Base-by-base conservation (phyloP, 92 coral and sea anemone species). In the Umimayanthus chanpuru region DNA sequence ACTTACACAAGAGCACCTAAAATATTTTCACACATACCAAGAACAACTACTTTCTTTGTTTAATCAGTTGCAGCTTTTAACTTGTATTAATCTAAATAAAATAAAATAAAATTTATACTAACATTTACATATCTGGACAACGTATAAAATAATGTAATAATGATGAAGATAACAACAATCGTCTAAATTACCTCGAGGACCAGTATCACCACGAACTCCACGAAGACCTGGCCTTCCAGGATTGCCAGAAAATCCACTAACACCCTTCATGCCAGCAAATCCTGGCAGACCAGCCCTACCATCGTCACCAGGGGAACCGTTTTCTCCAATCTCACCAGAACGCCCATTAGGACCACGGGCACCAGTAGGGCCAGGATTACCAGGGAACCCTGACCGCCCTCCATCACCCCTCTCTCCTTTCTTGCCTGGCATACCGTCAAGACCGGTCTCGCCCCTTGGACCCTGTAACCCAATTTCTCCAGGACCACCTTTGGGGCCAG, bases 401-500 rank as follows among this genome's bases (percentile, higher is more conserved):
- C 65, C n/a, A 21, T 68, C 77, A 40, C 94, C 94, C 23, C 44
- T 67, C 14, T 26, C 61, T 20, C 87, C 87, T 49, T 83, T 83
- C 79, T 44, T 83, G 41, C 87, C 87, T 25, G 87, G 87, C 87
- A 83, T 83, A 43, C 87, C 87, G 28, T 83, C 87, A 18, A 88
- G 76, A 10, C 96, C 96, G 11, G 65, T 61, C 23, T 18, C 47
- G 36, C 96, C 96, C 40, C 21, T 20, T 14, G 21, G 0, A 14
- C 96, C 98, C 3, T 84, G 90, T 40, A 39, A 49, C 4, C 98
- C 98, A 8, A n/a, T n/a, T 15, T 23, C 89, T 1, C 98, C 98
- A 0, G 41, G n/a, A 11, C 15, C 16, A 25, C 98, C 98, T 49
- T 67, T 23, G 15, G 76, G 77, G 4, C 94, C 93, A 12, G 73